Conservation (phyloP, 2,888 invertebrate species). For the Eupithecia vulgata region DNA sequence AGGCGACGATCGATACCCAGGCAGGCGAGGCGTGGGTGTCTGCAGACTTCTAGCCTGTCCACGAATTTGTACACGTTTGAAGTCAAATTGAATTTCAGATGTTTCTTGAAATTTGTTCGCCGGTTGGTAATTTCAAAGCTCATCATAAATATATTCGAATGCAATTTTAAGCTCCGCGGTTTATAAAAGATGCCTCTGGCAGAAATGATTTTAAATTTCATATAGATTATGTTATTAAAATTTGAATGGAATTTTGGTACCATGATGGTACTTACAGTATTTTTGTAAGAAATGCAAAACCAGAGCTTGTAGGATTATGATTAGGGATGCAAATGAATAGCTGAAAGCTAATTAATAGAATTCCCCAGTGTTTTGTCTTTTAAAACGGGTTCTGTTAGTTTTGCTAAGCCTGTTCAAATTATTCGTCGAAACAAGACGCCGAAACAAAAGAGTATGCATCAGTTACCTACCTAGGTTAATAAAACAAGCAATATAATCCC, state of each 20-base stretch:
- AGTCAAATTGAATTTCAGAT: background rate
- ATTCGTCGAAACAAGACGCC: background rate
- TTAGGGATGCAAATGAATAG: background rate
- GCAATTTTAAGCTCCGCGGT: no score
- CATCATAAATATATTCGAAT: background rate
- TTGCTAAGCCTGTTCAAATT: background rate
- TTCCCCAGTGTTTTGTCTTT: background rate
- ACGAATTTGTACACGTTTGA: background rate
- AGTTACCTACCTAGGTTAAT: background rate
- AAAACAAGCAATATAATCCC: background rate
- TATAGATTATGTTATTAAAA: background rate
- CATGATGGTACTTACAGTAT: no score
- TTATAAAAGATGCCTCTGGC: background rate
- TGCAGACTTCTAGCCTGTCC: background rate
- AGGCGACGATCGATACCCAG: background rate
- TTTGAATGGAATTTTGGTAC: background rate
- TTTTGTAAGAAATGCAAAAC: background rate
- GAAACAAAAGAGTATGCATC: background rate
- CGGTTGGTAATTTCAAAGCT: background rate
- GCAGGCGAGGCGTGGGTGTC: background rate
- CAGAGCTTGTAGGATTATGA: background rate
- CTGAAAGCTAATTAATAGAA: background rate
- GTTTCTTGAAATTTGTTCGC: background rate
- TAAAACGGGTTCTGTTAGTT: background rate
- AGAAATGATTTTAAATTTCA: no score